Evolutionary conservation across 2,113 vertebrate species (phyloP), one percentile per base, ranked within the genome.

Genomic region (Paralichthys olivaceus): DNA sequence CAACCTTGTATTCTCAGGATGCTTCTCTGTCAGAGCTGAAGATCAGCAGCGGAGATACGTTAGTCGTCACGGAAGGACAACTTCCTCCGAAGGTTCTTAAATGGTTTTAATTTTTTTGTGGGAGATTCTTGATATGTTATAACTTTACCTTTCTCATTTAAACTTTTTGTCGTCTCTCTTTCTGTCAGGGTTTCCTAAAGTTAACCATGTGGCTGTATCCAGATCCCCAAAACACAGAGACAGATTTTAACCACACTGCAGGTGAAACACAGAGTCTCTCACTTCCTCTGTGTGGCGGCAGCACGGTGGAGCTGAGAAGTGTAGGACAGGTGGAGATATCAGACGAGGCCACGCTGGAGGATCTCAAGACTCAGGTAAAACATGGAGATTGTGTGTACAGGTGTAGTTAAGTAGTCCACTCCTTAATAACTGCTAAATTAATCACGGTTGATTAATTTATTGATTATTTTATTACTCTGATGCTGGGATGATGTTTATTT

Each of bases 351-450:
- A 91, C 91, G 0, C 69, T 99, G 86, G 93, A 93, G 9, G 96
- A 99, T 23, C 93, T 99, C 45, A 98, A 97, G 89, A 91, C 92
- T 84, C 97, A 98, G 96, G 98, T 98, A 89, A 81, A 5, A 8
- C 17, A 40, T 32, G 8, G 17, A 66, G 11, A 28, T 47, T 34
- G 14, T 28, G 4, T 40, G 5, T 2, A 19, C 4, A 17, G 45
- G 13, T 1, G 11, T 15, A 45, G 14, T 15, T 4, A 1, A 11
- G 15, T 17, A 45, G 3, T 45, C 15, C 14, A 15, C 43, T 45
- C 43, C 43, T 15, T 45, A 45, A 45, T 2, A 49, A 20, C 47
- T 19, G 1, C 15, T 2, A 49, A 49, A 20, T n/a, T n/a, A n/a
- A n/a, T n/a, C n/a, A n/a, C n/a, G n/a, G n/a, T n/a, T n/a, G n/a